phyloP scores from a whole-genome alignment of 1,140 invertebrate genomes.

The Drosophila cardini region DNA sequence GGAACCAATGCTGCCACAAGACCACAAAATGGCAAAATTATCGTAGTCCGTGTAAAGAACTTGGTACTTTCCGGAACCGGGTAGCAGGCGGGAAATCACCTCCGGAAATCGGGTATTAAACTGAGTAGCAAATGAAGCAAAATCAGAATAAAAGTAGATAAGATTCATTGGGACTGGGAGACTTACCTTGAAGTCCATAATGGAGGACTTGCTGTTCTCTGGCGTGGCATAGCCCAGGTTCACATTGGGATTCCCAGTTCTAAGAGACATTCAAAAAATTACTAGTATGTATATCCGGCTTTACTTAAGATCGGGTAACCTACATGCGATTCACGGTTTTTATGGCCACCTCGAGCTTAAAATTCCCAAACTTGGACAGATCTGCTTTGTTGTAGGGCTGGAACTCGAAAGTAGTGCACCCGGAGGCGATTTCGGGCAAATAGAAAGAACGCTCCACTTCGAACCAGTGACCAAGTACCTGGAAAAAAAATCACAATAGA shows the following conservation, averaged over 20 bases:
- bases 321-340: conserved; percentile 88
- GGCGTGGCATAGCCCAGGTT: conserved; percentile 81
- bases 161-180: background rate
- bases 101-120: conserved; percentile 87
- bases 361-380: conserved; percentile 74
- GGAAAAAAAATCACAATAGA: conserved; percentile 35
- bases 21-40: conserved; percentile 89
- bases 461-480: conserved; percentile 90
- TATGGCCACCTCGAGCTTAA: conserved; percentile 86
- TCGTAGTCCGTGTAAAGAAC: conserved; percentile 90
- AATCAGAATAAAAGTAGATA: background rate
- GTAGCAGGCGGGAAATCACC: conserved; percentile 87
- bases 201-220: conserved; percentile 78
- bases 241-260: conserved; percentile 78
- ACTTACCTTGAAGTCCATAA: conserved; percentile 84
- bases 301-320: conserved; percentile 47
- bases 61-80: conserved; percentile 88
- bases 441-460: conserved; percentile 90
- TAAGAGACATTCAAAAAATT: conserved; percentile 25
- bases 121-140: conserved; percentile 71
- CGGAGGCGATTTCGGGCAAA: conserved; percentile 88
- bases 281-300: background rate
- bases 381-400: conserved; percentile 85
- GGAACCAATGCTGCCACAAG: conserved; percentile 87
- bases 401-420: conserved; percentile 88